Conservation (phyloP, 2,113 vertebrate genomes). For the Bubo blakistoni region DNA sequence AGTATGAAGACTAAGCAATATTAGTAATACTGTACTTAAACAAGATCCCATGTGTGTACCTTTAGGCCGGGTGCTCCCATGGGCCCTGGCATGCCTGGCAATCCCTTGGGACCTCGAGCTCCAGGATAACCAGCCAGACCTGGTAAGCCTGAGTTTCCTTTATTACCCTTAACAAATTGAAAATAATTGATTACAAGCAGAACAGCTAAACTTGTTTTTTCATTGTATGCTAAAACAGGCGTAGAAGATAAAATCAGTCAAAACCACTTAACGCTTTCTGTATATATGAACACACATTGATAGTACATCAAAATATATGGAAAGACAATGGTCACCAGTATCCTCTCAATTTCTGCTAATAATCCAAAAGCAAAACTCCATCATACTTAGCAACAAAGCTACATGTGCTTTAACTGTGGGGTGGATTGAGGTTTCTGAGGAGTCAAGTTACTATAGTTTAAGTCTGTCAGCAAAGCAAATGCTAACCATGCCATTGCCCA, state of each 20-base stretch:
- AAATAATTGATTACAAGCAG: slow-evolving; percentile 1
- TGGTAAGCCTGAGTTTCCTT: slow-evolving; percentile 76
- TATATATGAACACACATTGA: background rate
- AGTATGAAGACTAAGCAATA: background rate
- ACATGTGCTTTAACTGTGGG: background rate
- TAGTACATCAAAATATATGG: background rate
- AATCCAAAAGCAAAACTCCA: background rate
- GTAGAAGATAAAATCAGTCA: background rate
- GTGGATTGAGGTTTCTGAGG: background rate
- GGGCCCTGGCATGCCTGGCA: slow-evolving; percentile 81
- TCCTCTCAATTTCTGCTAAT: background rate
- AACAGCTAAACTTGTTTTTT: background rate
- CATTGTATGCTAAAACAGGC: background rate
- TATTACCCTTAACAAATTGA: slow-evolving; percentile 77
- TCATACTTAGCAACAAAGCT: background rate
- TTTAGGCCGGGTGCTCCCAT: slow-evolving; percentile 82
- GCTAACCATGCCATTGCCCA: background rate
- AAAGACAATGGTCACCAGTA: background rate
- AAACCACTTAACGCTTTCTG: background rate
- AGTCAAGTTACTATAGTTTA: background rate
- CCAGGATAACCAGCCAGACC: slow-evolving; percentile 86
- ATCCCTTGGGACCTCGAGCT: slow-evolving; percentile 79
- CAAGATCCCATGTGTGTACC: slow-evolving; percentile 63
- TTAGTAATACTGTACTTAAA: background rate
- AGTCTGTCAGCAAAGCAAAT: background rate